Conservation (phyloP, 2,113 vertebrate species). For the Balaeniceps rex region DNA sequence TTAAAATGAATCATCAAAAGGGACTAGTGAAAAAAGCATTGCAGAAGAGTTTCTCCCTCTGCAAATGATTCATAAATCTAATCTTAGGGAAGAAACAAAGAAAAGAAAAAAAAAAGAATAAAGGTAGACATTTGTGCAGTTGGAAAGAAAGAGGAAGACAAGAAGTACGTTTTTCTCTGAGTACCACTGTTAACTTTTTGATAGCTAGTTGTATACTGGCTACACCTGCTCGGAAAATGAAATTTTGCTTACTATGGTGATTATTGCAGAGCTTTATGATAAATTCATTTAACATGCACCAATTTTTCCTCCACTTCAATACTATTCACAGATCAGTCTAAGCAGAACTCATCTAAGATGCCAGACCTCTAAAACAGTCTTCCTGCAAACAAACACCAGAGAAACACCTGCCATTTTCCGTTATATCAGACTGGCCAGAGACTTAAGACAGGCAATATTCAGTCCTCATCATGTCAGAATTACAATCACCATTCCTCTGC, state of each 20-base stretch:
- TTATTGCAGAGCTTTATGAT: neutral
- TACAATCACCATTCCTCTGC: neutral
- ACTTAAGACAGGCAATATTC: neutral
- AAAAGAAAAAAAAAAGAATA: too few species aligned
- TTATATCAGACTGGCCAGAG: neutral
- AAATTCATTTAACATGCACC: neutral
- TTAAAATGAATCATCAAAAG: conserved; percentile 9
- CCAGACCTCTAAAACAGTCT: neutral
- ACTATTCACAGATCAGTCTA: neutral
- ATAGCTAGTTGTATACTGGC: neutral
- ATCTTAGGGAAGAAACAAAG: neutral
- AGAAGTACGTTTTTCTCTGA: neutral
- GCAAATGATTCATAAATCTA: neutral
- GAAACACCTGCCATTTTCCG: neutral
- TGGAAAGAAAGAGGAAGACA: neutral
- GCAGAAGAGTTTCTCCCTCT: neutral
- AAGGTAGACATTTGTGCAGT: neutral
- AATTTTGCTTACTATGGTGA: neutral
- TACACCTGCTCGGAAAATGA: neutral
- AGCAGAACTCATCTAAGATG: neutral
- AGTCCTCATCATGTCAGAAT: neutral
- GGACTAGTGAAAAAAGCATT: neutral
- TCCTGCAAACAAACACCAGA: neutral
- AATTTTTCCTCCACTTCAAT: neutral
- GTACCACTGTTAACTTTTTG: neutral